Evolutionary conservation across 2,888 invertebrate species (phyloP), one percentile per base, ranked within the genome.

Genomic region (Branchellion lobata): DNA sequence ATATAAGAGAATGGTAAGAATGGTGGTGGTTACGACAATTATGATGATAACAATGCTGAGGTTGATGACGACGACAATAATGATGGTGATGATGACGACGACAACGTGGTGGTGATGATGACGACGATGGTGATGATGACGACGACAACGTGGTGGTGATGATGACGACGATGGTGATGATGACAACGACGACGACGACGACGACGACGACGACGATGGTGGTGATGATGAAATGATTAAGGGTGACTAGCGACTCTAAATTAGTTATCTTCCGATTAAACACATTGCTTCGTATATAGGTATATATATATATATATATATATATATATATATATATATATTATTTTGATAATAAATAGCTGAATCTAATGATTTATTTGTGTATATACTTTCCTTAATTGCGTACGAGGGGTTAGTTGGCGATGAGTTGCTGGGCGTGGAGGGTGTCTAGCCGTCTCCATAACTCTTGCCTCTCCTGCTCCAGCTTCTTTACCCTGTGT

Each of bases 381-480:
- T n/a, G n/a, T n/a, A n/a, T n/a, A n/a, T n/a, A n/a, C n/a, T n/a
- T n/a, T n/a, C n/a, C n/a, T n/a, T n/a, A n/a, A n/a, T n/a, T n/a
- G n/a, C n/a, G n/a, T n/a, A n/a, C n/a, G n/a, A n/a, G n/a, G n/a
- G n/a, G n/a, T 69, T 29, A 69, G 18, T 69, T 69, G 33, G 69
- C 69, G 31, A 27, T 27, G 5, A 69, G 8, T 29, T 79, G 40
- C 27, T 85, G 85, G 65, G 86, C 81, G 82, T 86, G 85, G 79
- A 87, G 83, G 79, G 85, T 85, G 79, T 89, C 88, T 83, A 89
- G 84, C 81, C 86, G 86, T 83, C 87, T 87, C 99, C 99, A 99
- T 88, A 99, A 90, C 89, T 99, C 98, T 88, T 95, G 95, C 89
- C 96, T 90, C 91, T 98, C 94, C 90, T 96, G 92, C 91, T 96